Conservation (phyloP, 2,888 invertebrate species). For the Chirona hameri region DNA sequence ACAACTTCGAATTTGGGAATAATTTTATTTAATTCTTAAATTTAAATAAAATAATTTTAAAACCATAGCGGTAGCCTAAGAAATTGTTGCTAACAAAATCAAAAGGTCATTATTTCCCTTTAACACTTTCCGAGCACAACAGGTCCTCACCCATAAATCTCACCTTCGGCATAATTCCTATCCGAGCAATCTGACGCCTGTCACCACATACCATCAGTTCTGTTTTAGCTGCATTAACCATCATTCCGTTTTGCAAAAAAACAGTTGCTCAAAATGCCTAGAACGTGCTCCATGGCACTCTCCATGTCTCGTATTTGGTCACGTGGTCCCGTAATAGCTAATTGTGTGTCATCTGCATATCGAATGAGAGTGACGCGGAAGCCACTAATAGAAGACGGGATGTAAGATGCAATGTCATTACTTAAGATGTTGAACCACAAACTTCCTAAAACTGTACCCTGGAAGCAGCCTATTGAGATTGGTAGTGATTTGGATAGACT, state of each 20-base stretch:
- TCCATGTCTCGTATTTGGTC: no score
- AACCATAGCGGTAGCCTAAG: no score
- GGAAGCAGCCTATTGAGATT: neutral
- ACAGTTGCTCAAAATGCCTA: neutral
- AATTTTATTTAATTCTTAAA: no score
- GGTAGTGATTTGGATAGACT: neutral
- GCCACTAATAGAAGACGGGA: neutral
- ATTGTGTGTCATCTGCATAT: neutral
- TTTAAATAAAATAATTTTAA: no score
- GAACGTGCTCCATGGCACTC: neutral
- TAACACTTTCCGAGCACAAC: neutral
- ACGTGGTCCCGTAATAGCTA: neutral
- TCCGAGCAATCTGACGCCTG: neutral
- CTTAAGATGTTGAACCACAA: neutral
- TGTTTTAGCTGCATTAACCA: neutral
- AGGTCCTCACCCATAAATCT: neutral
- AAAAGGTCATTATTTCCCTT: no score
- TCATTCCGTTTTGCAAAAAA: neutral
- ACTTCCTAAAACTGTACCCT: neutral
- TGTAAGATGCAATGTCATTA: neutral
- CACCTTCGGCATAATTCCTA: no score
- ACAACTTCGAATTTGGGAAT: no score
- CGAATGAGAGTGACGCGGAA: neutral
- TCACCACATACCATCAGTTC: neutral
- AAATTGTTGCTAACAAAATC: no score